These are phyloP conservation scores for Cuculus canorus DNA, from an alignment of 2,797 vertebrate genomes.

Conservation along the genomic window DNA sequence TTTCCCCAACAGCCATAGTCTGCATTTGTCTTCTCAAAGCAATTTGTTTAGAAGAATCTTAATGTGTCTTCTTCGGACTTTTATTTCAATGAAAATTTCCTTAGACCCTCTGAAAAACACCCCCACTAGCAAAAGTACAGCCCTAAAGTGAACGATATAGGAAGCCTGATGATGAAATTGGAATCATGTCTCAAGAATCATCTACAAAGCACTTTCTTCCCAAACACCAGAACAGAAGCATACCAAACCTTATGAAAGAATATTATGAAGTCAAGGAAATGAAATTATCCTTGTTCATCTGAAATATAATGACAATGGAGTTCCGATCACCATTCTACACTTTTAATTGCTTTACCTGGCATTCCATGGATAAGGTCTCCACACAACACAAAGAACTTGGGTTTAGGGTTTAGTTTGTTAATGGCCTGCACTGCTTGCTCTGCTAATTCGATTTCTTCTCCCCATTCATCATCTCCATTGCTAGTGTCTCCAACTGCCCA, in stretches of 20 bases:
- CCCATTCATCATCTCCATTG: constrained; percentile 90
- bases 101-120: neutral
- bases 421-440: constrained; percentile 86
- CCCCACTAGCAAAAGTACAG: neutral
- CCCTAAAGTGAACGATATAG: neutral
- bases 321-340: neutral
- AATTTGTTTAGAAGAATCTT: neutral
- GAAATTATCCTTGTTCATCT: neutral
- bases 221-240: neutral
- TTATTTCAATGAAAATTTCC: neutral
- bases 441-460: constrained; percentile 87
- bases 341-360: constrained; percentile 84
- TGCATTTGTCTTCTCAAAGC: neutral
- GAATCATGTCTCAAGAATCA: neutral
- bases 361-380: constrained; percentile 95
- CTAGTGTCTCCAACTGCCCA: constrained; percentile 85
- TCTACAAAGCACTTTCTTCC: neutral
- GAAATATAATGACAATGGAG: neutral
- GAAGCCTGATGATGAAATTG: neutral
- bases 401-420: constrained; percentile 86
- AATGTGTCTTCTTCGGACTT: neutral
- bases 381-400: constrained; percentile 91
- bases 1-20: neutral
- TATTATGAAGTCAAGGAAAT: neutral
- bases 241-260: neutral